A percentile compares a stretch with the other conserved stretches of the same genome.
phyloP scores from a whole-genome alignment of 1,140 invertebrate genomes.

The Drosophila truncata region DNA sequence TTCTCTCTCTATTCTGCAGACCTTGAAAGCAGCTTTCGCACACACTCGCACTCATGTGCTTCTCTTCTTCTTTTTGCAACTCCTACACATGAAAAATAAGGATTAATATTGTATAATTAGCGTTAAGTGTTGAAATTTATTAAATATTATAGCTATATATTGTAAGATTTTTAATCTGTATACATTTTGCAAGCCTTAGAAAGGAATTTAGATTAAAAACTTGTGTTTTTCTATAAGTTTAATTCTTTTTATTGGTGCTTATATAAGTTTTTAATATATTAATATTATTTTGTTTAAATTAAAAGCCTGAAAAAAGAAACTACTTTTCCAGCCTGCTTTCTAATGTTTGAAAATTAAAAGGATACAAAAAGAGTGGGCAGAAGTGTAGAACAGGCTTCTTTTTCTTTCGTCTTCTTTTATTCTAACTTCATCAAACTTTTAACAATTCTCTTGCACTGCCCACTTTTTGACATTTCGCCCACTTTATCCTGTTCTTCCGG shows the following conservation, averaged over 20 bases:
- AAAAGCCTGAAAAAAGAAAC: background rate
- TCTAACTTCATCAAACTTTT: slow-evolving; percentile 20
- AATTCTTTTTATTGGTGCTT: background rate
- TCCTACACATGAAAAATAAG: slow-evolving; percentile 11
- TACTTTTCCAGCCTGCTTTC: background rate
- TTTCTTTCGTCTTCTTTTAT: slow-evolving; percentile 17
- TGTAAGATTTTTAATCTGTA: background rate
- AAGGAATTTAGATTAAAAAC: too few relatives aligned
- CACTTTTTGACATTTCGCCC: slow-evolving; percentile 82
- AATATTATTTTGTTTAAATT: background rate
- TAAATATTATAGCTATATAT: background rate
- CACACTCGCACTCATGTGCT: slow-evolving; percentile 2
- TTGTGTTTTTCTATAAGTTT: background rate
- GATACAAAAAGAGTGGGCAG: slow-evolving; percentile 42
- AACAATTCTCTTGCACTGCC: slow-evolving; percentile 46
- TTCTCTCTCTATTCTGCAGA: slow-evolving; percentile 58
- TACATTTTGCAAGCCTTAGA: too few relatives aligned
- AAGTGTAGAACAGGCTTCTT: slow-evolving; percentile 52
- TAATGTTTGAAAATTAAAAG: background rate
- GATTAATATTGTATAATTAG: background rate
- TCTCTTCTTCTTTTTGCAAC: slow-evolving; percentile 2
- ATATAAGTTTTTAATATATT: background rate
- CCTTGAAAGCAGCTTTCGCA: slow-evolving; percentile 74
- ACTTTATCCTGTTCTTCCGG: slow-evolving; percentile 84
- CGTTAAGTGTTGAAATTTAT: too few relatives aligned